Base-by-base conservation (phyloP, 2,888 invertebrate species). In the Mesopsocus fuscifrons region DNA sequence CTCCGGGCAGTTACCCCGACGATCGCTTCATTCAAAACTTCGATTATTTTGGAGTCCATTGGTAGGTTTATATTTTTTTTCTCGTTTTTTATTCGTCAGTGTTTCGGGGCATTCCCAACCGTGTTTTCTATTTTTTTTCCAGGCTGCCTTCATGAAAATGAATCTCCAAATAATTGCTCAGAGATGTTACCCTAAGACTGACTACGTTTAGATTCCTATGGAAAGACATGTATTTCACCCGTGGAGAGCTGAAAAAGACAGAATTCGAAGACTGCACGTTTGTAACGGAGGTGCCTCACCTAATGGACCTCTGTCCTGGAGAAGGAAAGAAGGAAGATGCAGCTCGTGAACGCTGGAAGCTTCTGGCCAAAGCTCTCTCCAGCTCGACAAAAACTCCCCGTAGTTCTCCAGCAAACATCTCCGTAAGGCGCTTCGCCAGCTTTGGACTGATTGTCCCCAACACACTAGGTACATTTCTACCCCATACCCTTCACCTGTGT, bases 281-380 rank as follows among this genome's bases (percentile, higher is more conserved):
- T n/a, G n/a, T n/a, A n/a, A n/a, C n/a, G n/a, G n/a, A n/a, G n/a
- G n/a, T n/a, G n/a, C n/a, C n/a, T n/a, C n/a, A n/a, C n/a, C n/a
- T n/a, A n/a, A n/a, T n/a, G n/a, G n/a, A n/a, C n/a, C n/a, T n/a
- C n/a, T n/a, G n/a, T n/a, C n/a, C n/a, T n/a, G n/a, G n/a, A n/a
- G n/a, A n/a, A n/a, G n/a, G 18, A n/a, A 38, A 60, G 53, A 62
- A 58, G 56, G 61, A 62, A 59, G 63, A 65, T 54, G 66, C 68
- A 48, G 78, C 77, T 17, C 67, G 74, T 47, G 68, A 71, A 55
- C 68, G 78, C 52, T 78, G 78, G 77, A 71, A 70, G 47, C 69
- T 78, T 40, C 61, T 78, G 52, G 77, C 78, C 44, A 71, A 72
- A 50, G 77, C 75, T 34, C 57, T 78, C 48, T 38, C 38, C 13